phyloP scores from a whole-genome alignment of 1,140 invertebrate species.

The Neelides sp. region DNA sequence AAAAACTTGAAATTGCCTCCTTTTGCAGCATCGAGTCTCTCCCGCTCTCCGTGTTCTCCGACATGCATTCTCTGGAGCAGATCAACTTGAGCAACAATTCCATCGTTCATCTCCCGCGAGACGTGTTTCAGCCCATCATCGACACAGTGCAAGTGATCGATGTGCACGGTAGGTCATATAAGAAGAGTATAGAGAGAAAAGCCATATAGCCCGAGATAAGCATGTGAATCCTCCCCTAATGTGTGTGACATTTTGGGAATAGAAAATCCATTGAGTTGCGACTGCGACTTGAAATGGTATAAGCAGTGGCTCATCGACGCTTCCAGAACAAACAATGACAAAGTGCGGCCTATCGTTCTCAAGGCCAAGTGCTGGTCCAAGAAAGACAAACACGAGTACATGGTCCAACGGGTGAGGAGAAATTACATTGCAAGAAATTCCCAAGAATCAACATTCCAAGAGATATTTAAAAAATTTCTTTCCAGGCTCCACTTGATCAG shows the following conservation, averaged over 20 bases:
- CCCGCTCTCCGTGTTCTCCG: conserved; percentile 64
- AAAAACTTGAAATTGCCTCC: not conserved
- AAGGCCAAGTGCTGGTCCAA: conserved; percentile 62
- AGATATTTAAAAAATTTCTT: not conserved
- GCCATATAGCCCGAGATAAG: not conserved
- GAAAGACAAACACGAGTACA: conserved; percentile 62
- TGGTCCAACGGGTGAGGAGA: conserved; percentile 50
- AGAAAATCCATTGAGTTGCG: conserved; percentile 79
- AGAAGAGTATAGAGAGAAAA: no score
- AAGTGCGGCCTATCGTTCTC: conserved; percentile 73
- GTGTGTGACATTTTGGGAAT: conserved; percentile 29
- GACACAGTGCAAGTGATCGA: conserved; percentile 72
- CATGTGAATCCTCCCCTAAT: no score
- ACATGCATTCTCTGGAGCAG: conserved; percentile 74
- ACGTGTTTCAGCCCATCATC: conserved; percentile 74
- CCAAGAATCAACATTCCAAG: not conserved
- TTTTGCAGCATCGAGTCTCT: conserved; percentile 56
- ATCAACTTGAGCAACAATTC: conserved; percentile 79
- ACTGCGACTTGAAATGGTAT: conserved; percentile 77
- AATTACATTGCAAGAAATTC: not conserved
- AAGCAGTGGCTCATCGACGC: conserved; percentile 55
- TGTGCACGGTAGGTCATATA: conserved; percentile 58
- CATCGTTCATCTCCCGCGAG: conserved; percentile 61
- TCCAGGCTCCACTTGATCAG: conserved; percentile 13
- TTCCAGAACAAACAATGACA: conserved; percentile 50